These are phyloP conservation scores for Nothoprocta perdicaria DNA, from an alignment of 2,113 vertebrate genomes.

Conservation along the genomic window DNA sequence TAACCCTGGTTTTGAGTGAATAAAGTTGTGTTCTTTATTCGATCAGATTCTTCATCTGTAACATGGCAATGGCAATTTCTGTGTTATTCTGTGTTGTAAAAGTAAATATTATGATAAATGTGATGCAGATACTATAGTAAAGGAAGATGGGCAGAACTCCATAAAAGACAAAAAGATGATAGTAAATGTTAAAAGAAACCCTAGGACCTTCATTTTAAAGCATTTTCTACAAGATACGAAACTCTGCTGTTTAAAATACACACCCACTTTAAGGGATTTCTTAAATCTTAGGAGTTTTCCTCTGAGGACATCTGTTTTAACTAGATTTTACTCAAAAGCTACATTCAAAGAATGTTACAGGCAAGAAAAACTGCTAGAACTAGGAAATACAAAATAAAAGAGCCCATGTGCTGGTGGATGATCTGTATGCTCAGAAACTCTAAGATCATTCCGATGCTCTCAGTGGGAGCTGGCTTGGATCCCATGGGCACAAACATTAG, in stretches of 20 bases:
- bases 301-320: background rate
- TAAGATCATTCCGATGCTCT: background rate
- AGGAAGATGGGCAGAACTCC: background rate
- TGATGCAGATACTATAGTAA: background rate
- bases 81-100: background rate
- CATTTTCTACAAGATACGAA: background rate
- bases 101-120: background rate
- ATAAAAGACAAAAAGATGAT: background rate
- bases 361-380: background rate
- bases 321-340: background rate
- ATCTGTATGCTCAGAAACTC: background rate
- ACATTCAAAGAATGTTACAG: background rate
- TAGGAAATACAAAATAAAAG: background rate
- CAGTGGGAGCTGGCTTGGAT: background rate
- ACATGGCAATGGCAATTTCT: background rate
- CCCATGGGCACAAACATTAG: background rate
- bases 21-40: background rate
- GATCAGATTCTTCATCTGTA: background rate
- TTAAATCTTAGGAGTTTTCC: background rate
- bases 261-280: background rate
- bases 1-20: background rate
- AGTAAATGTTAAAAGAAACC: background rate
- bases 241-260: background rate
- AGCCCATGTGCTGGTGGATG: accelerated
- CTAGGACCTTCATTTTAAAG: background rate